Evolutionary conservation across 2,888 invertebrate species (phyloP).

Genomic region (Petrolisthes cinctipes): DNA sequence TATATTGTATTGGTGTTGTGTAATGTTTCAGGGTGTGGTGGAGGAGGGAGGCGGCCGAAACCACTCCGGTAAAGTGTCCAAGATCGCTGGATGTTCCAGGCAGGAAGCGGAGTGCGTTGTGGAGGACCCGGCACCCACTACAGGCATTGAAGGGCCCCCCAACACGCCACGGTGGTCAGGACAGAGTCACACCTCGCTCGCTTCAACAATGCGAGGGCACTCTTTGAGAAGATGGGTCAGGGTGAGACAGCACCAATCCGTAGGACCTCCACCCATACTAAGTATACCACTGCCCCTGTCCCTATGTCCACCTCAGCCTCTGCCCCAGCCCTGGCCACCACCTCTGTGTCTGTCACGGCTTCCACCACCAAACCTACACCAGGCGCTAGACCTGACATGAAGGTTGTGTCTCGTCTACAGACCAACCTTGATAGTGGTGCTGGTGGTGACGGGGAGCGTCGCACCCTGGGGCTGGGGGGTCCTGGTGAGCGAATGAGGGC

Average conservation of each 20-base stretch:
- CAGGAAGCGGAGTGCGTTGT: slow-evolving; percentile 70
- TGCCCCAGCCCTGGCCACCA: background rate
- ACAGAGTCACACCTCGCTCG: slow-evolving; percentile 91
- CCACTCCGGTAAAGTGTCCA: slow-evolving; percentile 81
- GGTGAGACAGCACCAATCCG: slow-evolving; percentile 41
- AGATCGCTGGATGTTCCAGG: slow-evolving; percentile 93
- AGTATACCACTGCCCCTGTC: too few species aligned
- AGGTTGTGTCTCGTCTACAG: slow-evolving; percentile 4
- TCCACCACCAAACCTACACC: background rate
- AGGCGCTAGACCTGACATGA: slow-evolving; percentile 14
- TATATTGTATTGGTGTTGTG: background rate
- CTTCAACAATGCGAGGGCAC: slow-evolving; percentile 90
- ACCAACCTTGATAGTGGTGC: slow-evolving; percentile 1
- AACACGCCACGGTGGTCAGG: slow-evolving; percentile 80
- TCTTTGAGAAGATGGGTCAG: slow-evolving; percentile 85
- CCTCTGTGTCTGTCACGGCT: background rate
- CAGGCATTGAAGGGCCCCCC: slow-evolving; percentile 69
- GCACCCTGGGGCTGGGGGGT: slow-evolving; percentile 37
- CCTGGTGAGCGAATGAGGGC: slow-evolving; percentile 14
- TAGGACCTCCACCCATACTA: background rate
- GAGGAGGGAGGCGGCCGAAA: slow-evolving; percentile 46
- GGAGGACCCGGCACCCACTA: slow-evolving; percentile 67
- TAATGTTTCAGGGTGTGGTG: slow-evolving; percentile 42
- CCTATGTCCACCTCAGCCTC: background rate
- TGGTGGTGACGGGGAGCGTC: slow-evolving; percentile 64